Base-by-base conservation (phyloP, 2,888 invertebrate genomes). In the Venusia cambrica region DNA sequence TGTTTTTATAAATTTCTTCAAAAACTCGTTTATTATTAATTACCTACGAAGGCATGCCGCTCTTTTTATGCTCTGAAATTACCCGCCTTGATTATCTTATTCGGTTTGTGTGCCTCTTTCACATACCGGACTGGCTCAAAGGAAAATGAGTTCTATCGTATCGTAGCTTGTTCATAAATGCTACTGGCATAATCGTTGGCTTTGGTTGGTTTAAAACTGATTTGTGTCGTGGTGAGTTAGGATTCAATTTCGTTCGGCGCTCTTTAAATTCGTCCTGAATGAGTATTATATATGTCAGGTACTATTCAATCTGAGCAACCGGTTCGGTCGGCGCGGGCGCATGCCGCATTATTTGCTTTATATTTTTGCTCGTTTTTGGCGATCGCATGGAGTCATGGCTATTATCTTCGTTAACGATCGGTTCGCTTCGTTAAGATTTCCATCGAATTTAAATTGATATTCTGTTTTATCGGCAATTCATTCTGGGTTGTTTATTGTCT, bases 401-500 rank as follows among this genome's bases (percentile, higher is more conserved):
- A 81, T 83, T 85, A 85, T 84, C 84, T 73, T 56, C 51, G 69
- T 62, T 76, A 83, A 81, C 81, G 78, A 84, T 87, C 84, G 67
- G 62, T 54, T 61, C 66, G 68, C 75, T 76, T 77, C 78, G 76
- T 81, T 79, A 79, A 77, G 72, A 77, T 77, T 73, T 73, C 69
- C 71, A 78, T 75, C 71, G 66, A 63, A 57, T 62, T 72, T 64
- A 71, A 78, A 75, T 80, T 75, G 73, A 79, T 74, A 64, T 62
- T 61, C 51, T 54, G 53, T 70, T 65, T 72, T 68, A 76, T 78
- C 60, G 64, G 60, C 68, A 64, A 69, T 71, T 64, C 65, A 67
- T 62, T 62, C 40, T 38, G 65, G 66, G 62, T 74, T 75, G 70
- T 78, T 75, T 81, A 75, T 73, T 65, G 67, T 64, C 52, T 62